Base-by-base conservation (phyloP, 1,140 invertebrate species). In the Atopsyche davidsoni region DNA sequence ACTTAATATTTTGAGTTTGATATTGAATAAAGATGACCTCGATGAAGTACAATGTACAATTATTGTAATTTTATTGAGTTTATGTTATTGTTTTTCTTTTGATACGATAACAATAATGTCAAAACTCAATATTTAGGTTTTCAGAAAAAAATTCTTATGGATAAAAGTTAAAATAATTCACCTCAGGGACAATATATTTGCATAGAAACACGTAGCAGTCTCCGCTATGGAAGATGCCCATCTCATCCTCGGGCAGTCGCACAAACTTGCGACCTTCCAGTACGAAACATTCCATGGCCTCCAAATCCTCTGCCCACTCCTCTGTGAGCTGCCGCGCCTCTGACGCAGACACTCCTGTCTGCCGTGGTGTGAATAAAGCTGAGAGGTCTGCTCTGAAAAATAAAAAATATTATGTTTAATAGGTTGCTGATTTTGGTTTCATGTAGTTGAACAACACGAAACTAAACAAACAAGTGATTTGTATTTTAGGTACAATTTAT, bases 121-220 rank as follows among this genome's bases (percentile, higher is more conserved):
- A 28, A 28, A 28, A 7, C 7, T 28, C 25, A 28, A n/a, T 7
- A 28, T 28, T 7, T n/a, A 28, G 6, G 25, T 28, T 28, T 28
- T 28, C 25, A 28, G n/a, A 7, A 28, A 28, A 28, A 7, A 28
- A 7, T 7, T n/a, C 7, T 28, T 7, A 28, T 28, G 25, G n/a
- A 9, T 10, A 9, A 36, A 36, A 36, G 6, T 10, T 9, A 9
- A 36, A 13, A 25, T 2, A n/a, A 9, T 31, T 39, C 43, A 70
- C 70, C 61, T 77, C 73, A 1, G 79, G 88, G 58, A 96, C 82
- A 79, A 92, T 90, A 69, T 98, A 98, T 62, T 92, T 82, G 67
- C 95, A 99, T 1, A 99, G 75, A 69, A 99, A 98, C 10, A 99
- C 96, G 64, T 99, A 99, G 69, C 95, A 98, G 68, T 99, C 96